Evolutionary conservation across 2,113 vertebrate genomes (phyloP).

Genomic region (Melanerpes formicivorus): DNA sequence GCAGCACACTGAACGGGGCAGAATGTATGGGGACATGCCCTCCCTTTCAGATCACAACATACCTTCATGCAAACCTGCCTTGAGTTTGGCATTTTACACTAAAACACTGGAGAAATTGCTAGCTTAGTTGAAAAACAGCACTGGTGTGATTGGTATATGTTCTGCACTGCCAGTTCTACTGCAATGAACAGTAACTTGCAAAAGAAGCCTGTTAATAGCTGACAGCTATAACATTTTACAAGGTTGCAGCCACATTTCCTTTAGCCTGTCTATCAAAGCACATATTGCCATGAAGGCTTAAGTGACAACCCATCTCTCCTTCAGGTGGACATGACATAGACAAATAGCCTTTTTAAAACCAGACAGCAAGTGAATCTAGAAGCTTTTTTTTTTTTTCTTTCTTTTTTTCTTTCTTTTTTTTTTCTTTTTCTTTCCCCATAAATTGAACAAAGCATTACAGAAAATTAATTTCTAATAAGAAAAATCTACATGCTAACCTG

Average conservation of each 20-base stretch:
- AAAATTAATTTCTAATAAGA: conserved; percentile 14
- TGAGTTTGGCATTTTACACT: not conserved
- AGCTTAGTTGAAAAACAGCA: not conserved
- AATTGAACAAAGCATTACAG: not conserved
- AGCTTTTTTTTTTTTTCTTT: not conserved
- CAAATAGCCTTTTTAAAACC: not conserved
- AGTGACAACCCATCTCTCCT: not conserved
- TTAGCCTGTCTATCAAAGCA: conserved; percentile 12
- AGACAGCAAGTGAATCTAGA: not conserved
- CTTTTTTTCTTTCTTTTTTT: too few relatives aligned
- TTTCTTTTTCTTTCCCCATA: not conserved
- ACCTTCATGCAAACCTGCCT: not conserved
- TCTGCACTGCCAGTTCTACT: not conserved
- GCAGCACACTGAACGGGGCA: not conserved
- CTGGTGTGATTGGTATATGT: not conserved
- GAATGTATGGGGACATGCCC: accelerated
- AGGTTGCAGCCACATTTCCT: not conserved
- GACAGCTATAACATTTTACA: conserved; percentile 13
- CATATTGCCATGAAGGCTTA: not conserved
- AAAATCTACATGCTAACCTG: not conserved
- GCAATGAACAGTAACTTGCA: not conserved
- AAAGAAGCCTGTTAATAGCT: not conserved
- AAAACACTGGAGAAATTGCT: not conserved
- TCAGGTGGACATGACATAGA: not conserved
- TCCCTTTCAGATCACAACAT: not conserved